Conservation (phyloP, 2,888 invertebrate genomes). For the Torymus texanus region DNA sequence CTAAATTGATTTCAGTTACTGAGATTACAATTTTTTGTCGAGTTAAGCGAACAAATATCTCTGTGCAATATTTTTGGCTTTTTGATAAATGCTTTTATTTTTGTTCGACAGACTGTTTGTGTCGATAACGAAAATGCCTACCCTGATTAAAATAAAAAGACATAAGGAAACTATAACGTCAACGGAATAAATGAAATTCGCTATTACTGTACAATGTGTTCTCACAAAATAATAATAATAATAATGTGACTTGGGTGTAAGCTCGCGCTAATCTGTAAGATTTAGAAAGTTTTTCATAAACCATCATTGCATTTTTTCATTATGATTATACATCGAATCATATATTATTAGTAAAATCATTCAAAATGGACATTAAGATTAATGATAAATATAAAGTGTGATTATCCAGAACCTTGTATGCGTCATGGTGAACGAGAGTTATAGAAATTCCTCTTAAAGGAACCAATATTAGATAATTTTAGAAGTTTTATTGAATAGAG, state of each 20-base stretch:
- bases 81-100: conserved; percentile 36
- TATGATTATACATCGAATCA: conserved; percentile 46
- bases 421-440: conserved; percentile 44
- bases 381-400: conserved; percentile 45
- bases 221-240: conserved; percentile 20
- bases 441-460: conserved; percentile 48
- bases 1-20: neutral
- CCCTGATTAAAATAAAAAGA: neutral
- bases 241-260: conserved; percentile 34
- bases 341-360: conserved; percentile 39
- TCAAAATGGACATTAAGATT: conserved; percentile 32
- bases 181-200: conserved; percentile 23
- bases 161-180: conserved; percentile 2
- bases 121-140: conserved; percentile 38
- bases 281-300: conserved; percentile 36
- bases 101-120: conserved; percentile 25
- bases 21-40: conserved; percentile 30
- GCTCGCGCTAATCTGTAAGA: conserved; percentile 40
- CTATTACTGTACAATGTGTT: conserved; percentile 45
- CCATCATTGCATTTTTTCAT: conserved; percentile 39
- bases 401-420: conserved; percentile 50
- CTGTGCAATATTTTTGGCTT: conserved; percentile 53
- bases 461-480: conserved; percentile 47
- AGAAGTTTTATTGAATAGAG: conserved; percentile 49
- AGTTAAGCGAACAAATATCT: conserved; percentile 51